Evolutionary conservation across 2,888 invertebrate species (phyloP), one percentile per base, ranked within the genome.

Genomic region (Andrena dorsata): DNA sequence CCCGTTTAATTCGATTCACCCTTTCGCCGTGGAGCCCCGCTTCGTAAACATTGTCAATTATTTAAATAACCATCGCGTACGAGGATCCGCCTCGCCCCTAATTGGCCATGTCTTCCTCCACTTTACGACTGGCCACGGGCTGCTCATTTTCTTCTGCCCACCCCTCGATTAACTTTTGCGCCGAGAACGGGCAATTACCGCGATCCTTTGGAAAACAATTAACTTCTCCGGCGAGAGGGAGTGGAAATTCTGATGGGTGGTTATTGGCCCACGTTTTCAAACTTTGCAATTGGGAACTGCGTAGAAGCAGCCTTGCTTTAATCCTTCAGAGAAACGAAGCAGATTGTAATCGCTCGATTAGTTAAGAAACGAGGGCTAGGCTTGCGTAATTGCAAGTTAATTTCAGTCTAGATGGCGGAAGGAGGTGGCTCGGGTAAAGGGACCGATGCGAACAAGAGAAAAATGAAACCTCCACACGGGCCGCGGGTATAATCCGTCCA

Each of bases 41-140:
- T 90, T 84, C 88, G 92, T 93, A 93, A 93, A 93, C 93, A 93
- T 93, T 92, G 91, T 93, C 92, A 93, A 93, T 93, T 93, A 93
- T 93, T 93, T 93, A 93, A 93, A 93, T 93, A 92, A 91, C 90
- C 72, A 83, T 76, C 86, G 73, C 63, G 70, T 73, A 68, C 78
- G 30, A 79, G 66, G 72, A 51, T 51, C 69, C 86, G 72, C 76
- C 65, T 75, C 51, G 60, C 4, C 53, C 49, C 80, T 86, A 86
- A 79, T 83, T 83, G 73, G 68, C 58, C 77, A 35, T 73, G 77
- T 88, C 73, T 83, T 84, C 64, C 64, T 81, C 49, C 86, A 66
- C 81, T 76, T 86, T 71, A 66, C 83, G 66, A 70, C 83, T 76
- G 56, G 26, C 56, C 56, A 23, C 26, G 35, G 7, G 35, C 51